Evolutionary conservation across 30 jellyfish, hydroid and myxozoan species (phyloP), one percentile per base, ranked within the genome.

Genomic region (Phacellophora camtschatica): DNA sequence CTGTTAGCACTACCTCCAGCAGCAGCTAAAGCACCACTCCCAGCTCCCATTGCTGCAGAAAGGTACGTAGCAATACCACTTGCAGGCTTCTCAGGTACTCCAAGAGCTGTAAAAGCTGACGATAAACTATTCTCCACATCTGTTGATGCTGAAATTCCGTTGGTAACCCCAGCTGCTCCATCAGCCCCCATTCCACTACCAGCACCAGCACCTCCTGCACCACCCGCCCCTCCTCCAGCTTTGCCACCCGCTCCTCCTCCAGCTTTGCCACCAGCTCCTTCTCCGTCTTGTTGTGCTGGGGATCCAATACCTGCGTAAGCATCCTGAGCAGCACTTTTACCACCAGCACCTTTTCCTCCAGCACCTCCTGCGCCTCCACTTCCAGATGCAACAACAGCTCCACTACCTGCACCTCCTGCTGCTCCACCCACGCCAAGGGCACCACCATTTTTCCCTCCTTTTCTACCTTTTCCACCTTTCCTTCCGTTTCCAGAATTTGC

Each of bases 1-100:
- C 91, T 57, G 57, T 80, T 80, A 15, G 24, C 84, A 53, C 91
- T 80, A 0, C 91, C 91, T n/a, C 91, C 91, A 15, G 86, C 86
- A 34, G 94, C 94, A 3, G 94, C 86, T 19, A 82, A 48, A 46
- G 86, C 54, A 3, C 94, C 94, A 33, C 77, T 80, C 0, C 91
- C 91, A 5, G 91, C 91, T 29, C 91, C 91, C 91, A 80, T 80
- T 1, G 95, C 95, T 33, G 96, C 85, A 11, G 90, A 77, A n/a
- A 85, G 43, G 55, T 51, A 68, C 1, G 96, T 53, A 12, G 96
- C 96, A 9, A 85, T 85, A 10, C 96, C 96, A 34, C 22, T 54
- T 0, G 90, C 96, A 3, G 88, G 88, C 35, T 74, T 75, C 19
- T 85, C 96, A 1, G 96, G 96, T 16, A 85, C 46, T 3, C 96